Base-by-base conservation (phyloP, 1,140 invertebrate genomes). In the Bemisia tabaci region DNA sequence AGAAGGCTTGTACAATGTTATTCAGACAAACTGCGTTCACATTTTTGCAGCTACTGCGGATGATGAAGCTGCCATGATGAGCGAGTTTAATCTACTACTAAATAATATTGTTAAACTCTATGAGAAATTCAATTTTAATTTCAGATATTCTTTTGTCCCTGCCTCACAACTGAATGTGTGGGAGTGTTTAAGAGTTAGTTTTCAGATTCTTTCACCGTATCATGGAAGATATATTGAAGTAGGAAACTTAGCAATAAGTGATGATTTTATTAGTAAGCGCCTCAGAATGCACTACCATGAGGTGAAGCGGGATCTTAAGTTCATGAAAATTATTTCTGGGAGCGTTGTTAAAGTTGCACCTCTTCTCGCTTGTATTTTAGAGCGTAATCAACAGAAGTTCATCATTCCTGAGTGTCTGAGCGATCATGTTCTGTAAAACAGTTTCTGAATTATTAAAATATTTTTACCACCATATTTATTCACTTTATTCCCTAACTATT, bases 221-320 rank as follows among this genome's bases (percentile, higher is more conserved):
- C 73, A 76, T 23, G 71, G 82, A 60, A 69, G 73, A 24, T 89
- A 87, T 74, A 71, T 87, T 1, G 84, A 86, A 78, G 79, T 88
- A 66, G 87, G 83, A 2, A 77, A 84, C 77, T 65, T 89, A 60
- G 85, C 84, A 1, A 64, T 83, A 12, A 82, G 80, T 73, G 83
- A 81, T 39, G 79, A 83, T 69, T 90, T 83, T 72, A 80, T 88
- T 22, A 86, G 84, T 72, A 87, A 88, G 74, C 79, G 87, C 64
- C 75, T 89, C 24, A 74, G 70, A 39, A 72, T 86, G 69, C 83
- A 85, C 63, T 81, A 75, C 62, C 84, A 83, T 71, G 74, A 75
- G 62, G 79, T 81, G 61, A 72, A 79, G 1, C 80, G 79, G 58
- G 73, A 79, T 64, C 72, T 68, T 59, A 73, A 79, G 9, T 88